Conservation (phyloP, 2,113 vertebrate species). For the Anolis sagrei region DNA sequence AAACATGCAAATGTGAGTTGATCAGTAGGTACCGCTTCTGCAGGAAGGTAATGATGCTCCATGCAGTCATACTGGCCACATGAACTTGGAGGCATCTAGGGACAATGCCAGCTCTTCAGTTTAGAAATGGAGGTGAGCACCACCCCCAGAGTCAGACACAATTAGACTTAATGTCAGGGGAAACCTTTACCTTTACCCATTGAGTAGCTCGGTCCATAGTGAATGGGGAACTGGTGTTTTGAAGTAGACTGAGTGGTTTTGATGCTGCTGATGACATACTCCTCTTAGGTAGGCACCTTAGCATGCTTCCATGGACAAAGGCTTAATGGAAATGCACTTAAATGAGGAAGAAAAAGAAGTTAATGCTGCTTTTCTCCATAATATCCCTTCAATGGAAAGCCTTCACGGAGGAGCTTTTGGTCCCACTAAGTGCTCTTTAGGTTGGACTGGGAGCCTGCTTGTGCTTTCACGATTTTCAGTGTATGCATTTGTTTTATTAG, state of each 20-base stretch:
- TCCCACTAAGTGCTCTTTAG: not conserved
- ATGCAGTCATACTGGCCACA: too few relatives aligned
- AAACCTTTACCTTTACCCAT: too few relatives aligned
- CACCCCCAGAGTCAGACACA: too few relatives aligned
- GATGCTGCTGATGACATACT: not conserved
- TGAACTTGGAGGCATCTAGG: too few relatives aligned
- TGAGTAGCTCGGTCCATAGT: not conserved
- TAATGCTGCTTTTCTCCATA: not conserved
- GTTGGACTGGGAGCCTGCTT: not conserved
- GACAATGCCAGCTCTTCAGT: too few relatives aligned
- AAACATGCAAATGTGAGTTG: too few relatives aligned
- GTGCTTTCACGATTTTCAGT: not conserved
- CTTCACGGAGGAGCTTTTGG: not conserved
- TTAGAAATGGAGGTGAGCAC: too few relatives aligned
- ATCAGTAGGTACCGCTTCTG: too few relatives aligned
- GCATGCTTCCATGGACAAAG: not conserved
- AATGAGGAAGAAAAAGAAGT: not conserved
- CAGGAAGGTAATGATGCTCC: too few relatives aligned
- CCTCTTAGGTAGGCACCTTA: not conserved
- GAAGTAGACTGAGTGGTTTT: not conserved
- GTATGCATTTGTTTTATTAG: constrained; percentile 22
- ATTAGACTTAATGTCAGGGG: too few relatives aligned
- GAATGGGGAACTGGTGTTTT: not conserved
- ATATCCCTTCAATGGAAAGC: not conserved
- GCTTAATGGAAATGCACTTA: not conserved